A percentile compares a stretch with the other conserved stretches of the same genome.
Conservation (phyloP, 2,888 invertebrate genomes). For the Frankliniella intonsa region DNA sequence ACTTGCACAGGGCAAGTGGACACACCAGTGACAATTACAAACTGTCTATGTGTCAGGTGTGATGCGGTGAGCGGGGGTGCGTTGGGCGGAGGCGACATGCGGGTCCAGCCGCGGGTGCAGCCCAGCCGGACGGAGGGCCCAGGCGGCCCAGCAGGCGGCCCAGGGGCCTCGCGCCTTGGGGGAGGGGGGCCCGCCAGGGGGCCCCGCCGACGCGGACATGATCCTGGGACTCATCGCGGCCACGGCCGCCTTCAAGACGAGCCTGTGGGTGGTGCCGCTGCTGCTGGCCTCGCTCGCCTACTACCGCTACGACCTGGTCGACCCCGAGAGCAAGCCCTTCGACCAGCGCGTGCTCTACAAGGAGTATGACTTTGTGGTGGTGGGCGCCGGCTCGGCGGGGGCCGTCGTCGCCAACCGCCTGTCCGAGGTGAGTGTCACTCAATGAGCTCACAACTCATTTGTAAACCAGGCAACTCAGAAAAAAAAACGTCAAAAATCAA, state of each 20-base stretch:
- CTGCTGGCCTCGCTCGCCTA: slow-evolving; percentile 75
- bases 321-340: slow-evolving; percentile 72
- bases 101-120: neutral
- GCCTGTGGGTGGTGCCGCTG: slow-evolving; percentile 79
- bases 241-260: slow-evolving; percentile 42
- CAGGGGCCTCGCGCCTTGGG: neutral
- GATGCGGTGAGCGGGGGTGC: slow-evolving; percentile 1
- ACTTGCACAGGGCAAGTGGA: too few relatives aligned
- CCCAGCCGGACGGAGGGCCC: neutral
- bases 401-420: slow-evolving; percentile 80
- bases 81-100: neutral
- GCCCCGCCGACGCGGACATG: slow-evolving; percentile 32
- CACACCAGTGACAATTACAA: too few relatives aligned
- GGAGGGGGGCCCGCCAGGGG: slow-evolving; percentile 30
- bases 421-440: slow-evolving; percentile 53
- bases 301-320: slow-evolving; percentile 72
- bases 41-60: neutral
- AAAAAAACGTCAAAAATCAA: too few relatives aligned
- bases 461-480: too few relatives aligned
- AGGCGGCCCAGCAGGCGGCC: too few relatives aligned
- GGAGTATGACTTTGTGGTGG: slow-evolving; percentile 80
- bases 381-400: slow-evolving; percentile 86
- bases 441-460: too few relatives aligned
- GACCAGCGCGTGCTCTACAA: slow-evolving; percentile 61
- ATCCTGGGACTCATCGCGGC: slow-evolving; percentile 36